These are phyloP conservation scores for Apistogramma diplotaenia DNA, from an alignment of 2,113 vertebrate genomes.

Conservation along the genomic window DNA sequence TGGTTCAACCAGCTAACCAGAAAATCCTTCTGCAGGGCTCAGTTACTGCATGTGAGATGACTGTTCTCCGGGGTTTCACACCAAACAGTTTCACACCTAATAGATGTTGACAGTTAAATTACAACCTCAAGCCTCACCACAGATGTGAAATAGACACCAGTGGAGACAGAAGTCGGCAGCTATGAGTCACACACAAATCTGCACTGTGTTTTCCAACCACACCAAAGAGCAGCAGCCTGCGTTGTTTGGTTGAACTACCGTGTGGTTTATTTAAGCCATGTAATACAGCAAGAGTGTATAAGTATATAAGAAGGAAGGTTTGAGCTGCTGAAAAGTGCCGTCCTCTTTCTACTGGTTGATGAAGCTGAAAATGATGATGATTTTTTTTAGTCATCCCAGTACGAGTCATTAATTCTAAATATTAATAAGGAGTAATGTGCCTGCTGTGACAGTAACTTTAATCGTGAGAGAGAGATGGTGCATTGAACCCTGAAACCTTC, in stretches of 20 bases:
- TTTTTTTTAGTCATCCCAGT: neutral
- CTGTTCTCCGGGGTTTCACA: constrained; percentile 16
- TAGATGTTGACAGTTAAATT: constrained; percentile 42
- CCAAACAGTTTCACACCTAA: constrained; percentile 49
- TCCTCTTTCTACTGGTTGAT: neutral
- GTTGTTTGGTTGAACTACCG: neutral
- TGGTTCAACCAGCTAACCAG: constrained; percentile 22
- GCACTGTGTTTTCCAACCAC: constrained; percentile 15
- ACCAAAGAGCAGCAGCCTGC: neutral
- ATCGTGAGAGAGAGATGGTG: neutral
- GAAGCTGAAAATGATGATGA: neutral
- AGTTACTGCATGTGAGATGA: neutral
- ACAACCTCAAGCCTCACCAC: constrained; percentile 46
- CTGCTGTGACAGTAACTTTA: neutral
- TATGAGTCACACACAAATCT: constrained; percentile 48
- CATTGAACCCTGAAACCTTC: neutral
- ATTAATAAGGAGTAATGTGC: neutral
- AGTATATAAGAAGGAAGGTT: neutral
- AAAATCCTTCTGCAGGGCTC: neutral
- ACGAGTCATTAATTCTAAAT: neutral
- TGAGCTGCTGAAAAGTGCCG: neutral
- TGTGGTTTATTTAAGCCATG: neutral
- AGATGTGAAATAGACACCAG: constrained; percentile 29
- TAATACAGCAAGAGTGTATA: neutral
- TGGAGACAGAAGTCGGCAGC: constrained; percentile 12